Evolutionary conservation across 1,140 invertebrate genomes (phyloP), one percentile per base, ranked within the genome.

Genomic region (Oscheius sp.): DNA sequence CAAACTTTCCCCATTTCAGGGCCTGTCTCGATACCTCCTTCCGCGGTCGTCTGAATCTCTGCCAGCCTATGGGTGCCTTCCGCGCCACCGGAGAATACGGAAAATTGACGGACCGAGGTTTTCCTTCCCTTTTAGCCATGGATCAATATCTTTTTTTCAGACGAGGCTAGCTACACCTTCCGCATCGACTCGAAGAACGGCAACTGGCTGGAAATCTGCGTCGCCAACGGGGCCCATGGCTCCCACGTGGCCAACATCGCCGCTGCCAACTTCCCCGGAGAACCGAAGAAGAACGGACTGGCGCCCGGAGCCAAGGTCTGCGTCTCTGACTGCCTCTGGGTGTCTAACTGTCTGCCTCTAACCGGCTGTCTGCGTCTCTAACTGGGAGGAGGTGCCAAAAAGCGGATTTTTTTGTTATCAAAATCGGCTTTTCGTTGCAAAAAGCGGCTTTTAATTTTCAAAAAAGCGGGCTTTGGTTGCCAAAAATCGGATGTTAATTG

Each of bases 171-270:
- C 65, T 90, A 94, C 85, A 91, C 91, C 76, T 90, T 98, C 20
- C 97, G 97, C 86, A 91, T 99, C 45, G 61, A 63, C 31, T 90
- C 97, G 82, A 91, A 95, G 80, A 89, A 93, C 58, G 95, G 95
- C 65, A 91, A 96, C 82, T 88, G 91, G 0, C 86, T 98, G 49
- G 94, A 98, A 88, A 90, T 98, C 72, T 93, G 95, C 72, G 91
- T 91, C 73, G 90, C 94, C 88, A 91, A 92, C 83, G 94, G 94
- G 93, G 90, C 91, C 61, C 95, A 99, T 86, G 95, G 94, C 20
- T 97, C 94, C 1, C 95, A 99, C 84, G 96, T 99, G 18, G 93
- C 95, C 0, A 91, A 93, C 23, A 98, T 99, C 77, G 92, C 95
- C 29, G 90, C 93, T 26, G 95, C 91, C 0, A 89, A 93, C 87